phyloP scores from a whole-genome alignment of 2,113 vertebrate genomes.

The Hypanus sabinus region DNA sequence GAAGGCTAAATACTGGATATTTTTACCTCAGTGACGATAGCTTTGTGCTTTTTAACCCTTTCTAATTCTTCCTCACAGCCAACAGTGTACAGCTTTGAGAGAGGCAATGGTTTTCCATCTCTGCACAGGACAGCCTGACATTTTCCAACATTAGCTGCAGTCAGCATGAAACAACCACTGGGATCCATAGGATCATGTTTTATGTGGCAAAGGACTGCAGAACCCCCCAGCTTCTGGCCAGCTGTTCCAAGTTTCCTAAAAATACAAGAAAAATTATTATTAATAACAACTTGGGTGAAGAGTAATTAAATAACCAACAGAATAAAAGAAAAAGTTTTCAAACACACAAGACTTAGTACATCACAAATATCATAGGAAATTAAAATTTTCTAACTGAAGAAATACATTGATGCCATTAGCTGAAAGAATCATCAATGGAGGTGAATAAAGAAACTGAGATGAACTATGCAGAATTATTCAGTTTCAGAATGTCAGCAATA shows the following conservation, averaged over 20 bases:
- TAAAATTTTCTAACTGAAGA: neutral
- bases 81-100: conserved; percentile 79
- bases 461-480: neutral
- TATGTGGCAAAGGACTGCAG: conserved; percentile 92
- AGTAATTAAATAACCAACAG: neutral
- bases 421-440: neutral
- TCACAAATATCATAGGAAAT: neutral
- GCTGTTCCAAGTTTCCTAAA: conserved; percentile 89
- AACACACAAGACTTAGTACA: neutral
- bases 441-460: neutral
- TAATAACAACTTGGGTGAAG: neutral
- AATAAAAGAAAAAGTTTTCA: neutral
- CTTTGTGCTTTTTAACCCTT: conserved; percentile 82
- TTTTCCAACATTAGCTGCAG: conserved; percentile 92
- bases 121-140: conserved; percentile 89
- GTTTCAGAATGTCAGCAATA: neutral
- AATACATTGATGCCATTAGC: neutral
- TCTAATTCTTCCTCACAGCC: conserved; percentile 79
- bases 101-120: conserved; percentile 79
- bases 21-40: conserved; percentile 89
- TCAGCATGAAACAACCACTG: conserved; percentile 82
- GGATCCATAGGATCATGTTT: conserved; percentile 88
- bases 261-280: neutral
- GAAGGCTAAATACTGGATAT: neutral
- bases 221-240: conserved; percentile 91